Base-by-base conservation (phyloP, 2,797 vertebrate species). In the Fratercula arctica region DNA sequence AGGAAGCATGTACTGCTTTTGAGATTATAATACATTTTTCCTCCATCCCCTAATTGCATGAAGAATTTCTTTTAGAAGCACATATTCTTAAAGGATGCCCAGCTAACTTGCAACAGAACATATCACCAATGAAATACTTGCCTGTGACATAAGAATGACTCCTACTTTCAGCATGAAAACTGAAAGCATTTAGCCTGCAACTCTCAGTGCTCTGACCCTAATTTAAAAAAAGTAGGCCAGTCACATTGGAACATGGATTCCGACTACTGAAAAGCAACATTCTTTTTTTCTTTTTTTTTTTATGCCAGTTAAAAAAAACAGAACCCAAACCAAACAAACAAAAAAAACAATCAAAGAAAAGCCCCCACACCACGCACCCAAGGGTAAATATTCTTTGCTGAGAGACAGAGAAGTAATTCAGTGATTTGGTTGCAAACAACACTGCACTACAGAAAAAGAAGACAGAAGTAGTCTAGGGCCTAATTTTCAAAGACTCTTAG, bases 171-270 rank as follows among this genome's bases (percentile, higher is more conserved):
- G 68, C 91, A 90, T 18, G 43, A 85, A 97, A 97, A 96, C 90
- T 97, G 88, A 90, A 97, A 97, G 93, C 82, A 97, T 89, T 96
- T 93, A 97, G 94, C 94, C 96, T 97, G 93, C 96, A 97, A 96
- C 50, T 95, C 86, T 96, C 95, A 96, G 93, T 96, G 95, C 87
- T 97, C 96, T 94, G 78, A 93, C 56, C 31, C 68, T 63, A 76
- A 91, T 83, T 91, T 90, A 5, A 59, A 68, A 95, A 78, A 90
- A 93, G 53, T 74, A 94, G 84, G 84, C 72, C 92, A 94, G 90
- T 93, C 84, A 93, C 72, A 94, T 0, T 83, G 76, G 82, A 90
- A 94, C 16, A 84, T 51, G 35, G 61, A 89, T 79, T 87, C 79
- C 6, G 14, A 83, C 72, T 84, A 85, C 69, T 90, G 56, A 93